Base-by-base conservation (phyloP, 2,113 vertebrate species). In the Trochalopteron elliotii region DNA sequence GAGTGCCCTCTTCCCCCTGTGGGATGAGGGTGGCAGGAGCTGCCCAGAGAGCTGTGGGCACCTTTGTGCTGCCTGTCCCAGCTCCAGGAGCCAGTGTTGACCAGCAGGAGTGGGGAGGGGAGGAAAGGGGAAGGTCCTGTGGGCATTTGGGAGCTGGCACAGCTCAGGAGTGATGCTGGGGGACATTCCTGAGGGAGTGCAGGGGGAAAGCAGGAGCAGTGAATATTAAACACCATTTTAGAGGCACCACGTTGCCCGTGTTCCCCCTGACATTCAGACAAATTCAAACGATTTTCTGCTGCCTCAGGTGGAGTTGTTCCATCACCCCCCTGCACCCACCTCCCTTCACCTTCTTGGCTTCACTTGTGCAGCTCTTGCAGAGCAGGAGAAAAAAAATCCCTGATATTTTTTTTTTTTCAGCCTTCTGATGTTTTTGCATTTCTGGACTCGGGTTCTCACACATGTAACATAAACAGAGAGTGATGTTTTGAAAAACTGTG, bases 191-290 rank as follows among this genome's bases (percentile, higher is more conserved):
- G 2, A 52, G 61, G 55, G n/a, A 40, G 9, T 2, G 3, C 27
- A 4, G 0, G 13, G 56, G 84, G 25, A 72, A 10, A 72, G 37
- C 40, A 50, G 15, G 23, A 1, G 30, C 4, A 50, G 33, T 5
- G 44, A 20, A 2, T 2, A 0, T 23, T 1, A n/a, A 61, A 19
- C 22, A 4, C 35, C 8, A 5, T 17, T 87, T 33, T 3, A n/a
- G 40, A 57, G 74, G 30, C 53, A 42, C 63, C 68, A 10, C 20
- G 0, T 30, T 45, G 50, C 39, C 55, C 15, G 0, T 12, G 0
- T 39, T 55, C 35, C 39, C 57, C 49, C 30, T 35, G 72, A 4
- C 10, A 3, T 12, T 31, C 2, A 1, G 1, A 28, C 33, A 5
- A 69, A 30, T 59, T 80, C 2, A 5, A 24, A 45, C 12, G 4